A percentile compares a stretch with the other conserved stretches of the same genome.
Evolutionary conservation across 1,140 invertebrate species (phyloP).

Genomic region (Orussus abietinus): DNA sequence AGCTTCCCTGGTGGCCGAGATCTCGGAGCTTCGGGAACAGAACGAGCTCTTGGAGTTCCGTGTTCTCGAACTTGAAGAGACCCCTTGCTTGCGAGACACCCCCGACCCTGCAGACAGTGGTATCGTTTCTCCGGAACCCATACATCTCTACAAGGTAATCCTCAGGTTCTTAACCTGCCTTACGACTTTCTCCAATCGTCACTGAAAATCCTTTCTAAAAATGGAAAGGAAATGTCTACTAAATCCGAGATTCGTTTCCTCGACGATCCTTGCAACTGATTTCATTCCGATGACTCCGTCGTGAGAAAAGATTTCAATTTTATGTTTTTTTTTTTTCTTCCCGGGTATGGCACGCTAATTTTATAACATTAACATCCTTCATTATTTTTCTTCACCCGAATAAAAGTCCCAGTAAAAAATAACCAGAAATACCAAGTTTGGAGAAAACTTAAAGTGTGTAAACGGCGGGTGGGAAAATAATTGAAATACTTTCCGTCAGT

Average conservation of each 20-base stretch:
- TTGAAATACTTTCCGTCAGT: too few relatives aligned
- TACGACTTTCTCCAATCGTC: too few relatives aligned
- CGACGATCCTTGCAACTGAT: too few relatives aligned
- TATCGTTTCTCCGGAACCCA: constrained; percentile 42
- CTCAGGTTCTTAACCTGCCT: too few relatives aligned
- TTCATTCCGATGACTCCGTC: too few relatives aligned
- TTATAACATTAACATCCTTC: constrained; percentile 1
- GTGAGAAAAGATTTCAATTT: too few relatives aligned
- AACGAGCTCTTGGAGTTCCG: constrained; percentile 55
- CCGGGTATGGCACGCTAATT: background rate
- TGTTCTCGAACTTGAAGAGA: constrained; percentile 52
- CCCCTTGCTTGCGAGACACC: constrained; percentile 28
- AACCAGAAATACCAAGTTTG: too few relatives aligned
- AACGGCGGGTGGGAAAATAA: too few relatives aligned
- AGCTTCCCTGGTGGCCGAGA: constrained; percentile 45
- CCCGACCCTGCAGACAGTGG: constrained; percentile 40
- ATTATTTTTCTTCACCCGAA: constrained; percentile 28
- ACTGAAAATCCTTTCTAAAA: background rate
- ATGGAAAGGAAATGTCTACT: too few relatives aligned
- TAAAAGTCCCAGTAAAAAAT: too few relatives aligned
- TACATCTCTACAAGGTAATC: constrained; percentile 35
- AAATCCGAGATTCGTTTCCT: background rate
- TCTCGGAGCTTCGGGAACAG: constrained; percentile 53
- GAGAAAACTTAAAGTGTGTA: too few relatives aligned
- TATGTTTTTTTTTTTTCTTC: background rate